A percentile compares a stretch with the other conserved stretches of the same genome.
Evolutionary conservation across 2,113 vertebrate genomes (phyloP).

Genomic region (Stercorarius parasiticus): DNA sequence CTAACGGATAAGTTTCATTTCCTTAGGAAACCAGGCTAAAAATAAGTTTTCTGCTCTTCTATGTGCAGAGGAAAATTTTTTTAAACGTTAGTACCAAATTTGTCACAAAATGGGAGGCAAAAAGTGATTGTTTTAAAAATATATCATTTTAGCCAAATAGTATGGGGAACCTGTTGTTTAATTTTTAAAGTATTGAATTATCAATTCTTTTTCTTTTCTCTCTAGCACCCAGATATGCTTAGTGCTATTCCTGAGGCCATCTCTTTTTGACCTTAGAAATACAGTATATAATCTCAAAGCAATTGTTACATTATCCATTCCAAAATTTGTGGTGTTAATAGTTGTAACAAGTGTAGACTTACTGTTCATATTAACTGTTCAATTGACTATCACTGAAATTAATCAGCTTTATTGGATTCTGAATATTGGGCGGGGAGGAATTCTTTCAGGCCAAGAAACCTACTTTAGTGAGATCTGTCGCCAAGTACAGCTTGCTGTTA

Average conservation of each 20-base stretch:
- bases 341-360: not conserved
- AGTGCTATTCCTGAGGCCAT: not conserved
- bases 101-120: not conserved
- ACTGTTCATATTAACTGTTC: not conserved
- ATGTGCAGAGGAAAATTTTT: not conserved
- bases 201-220: not conserved
- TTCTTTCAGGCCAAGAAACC: not conserved
- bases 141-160: not conserved
- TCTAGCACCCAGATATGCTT: not conserved
- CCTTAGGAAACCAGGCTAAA: constrained; percentile 64
- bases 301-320: not conserved
- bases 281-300: not conserved
- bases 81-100: not conserved
- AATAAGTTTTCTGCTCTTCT: constrained; percentile 26
- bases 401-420: not conserved
- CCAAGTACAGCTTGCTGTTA: not conserved
- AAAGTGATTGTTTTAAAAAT: not conserved
- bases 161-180: not conserved
- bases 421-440: not conserved
- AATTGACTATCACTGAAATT: not conserved
- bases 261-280: not conserved
- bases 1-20: constrained; percentile 64
- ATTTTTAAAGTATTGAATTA: not conserved
- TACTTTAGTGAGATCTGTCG: not conserved
- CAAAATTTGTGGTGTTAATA: not conserved